phyloP scores from a whole-genome alignment of 2,888 invertebrate genomes.

The Perdita meconis region DNA sequence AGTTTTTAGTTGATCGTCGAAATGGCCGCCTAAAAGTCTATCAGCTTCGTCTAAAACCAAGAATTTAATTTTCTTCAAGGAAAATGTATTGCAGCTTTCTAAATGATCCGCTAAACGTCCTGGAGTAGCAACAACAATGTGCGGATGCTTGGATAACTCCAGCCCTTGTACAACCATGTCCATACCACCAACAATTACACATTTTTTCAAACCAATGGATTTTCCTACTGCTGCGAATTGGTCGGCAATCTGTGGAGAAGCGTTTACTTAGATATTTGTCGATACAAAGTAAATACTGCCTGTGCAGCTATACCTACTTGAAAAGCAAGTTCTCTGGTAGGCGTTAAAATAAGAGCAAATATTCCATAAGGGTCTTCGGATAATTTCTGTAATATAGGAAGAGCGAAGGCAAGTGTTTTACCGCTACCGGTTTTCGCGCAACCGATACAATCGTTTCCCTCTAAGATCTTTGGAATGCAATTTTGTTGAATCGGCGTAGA shows the following conservation, averaged over 20 bases:
- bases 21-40: slow-evolving; percentile 91
- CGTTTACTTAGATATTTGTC: too few relatives aligned
- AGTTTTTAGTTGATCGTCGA: slow-evolving; percentile 92
- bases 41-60: slow-evolving; percentile 99
- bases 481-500: slow-evolving; percentile 93
- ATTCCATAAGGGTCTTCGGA: slow-evolving; percentile 98
- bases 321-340: slow-evolving; percentile 96
- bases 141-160: slow-evolving; percentile 93
- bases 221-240: slow-evolving; percentile 97
- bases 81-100: slow-evolving; percentile 93
- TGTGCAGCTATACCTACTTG: slow-evolving; percentile 86
- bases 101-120: slow-evolving; percentile 97
- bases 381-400: slow-evolving; percentile 96
- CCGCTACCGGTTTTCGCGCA: slow-evolving; percentile 99
- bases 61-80: slow-evolving; percentile 91
- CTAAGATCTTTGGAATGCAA: slow-evolving; percentile 91
- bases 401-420: slow-evolving; percentile 98
- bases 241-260: slow-evolving; percentile 92
- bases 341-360: slow-evolving; percentile 96
- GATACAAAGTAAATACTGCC: background rate
- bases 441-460: slow-evolving; percentile 95
- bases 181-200: slow-evolving; percentile 97
- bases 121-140: slow-evolving; percentile 98
- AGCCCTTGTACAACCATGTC: slow-evolving; percentile 95
- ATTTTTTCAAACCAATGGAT: slow-evolving; percentile 92